Percentiles rank a stretch among this genome's conserved stretches.
phyloP scores from a whole-genome alignment of 2,797 vertebrate species.

The Crenuchus spilurus region DNA sequence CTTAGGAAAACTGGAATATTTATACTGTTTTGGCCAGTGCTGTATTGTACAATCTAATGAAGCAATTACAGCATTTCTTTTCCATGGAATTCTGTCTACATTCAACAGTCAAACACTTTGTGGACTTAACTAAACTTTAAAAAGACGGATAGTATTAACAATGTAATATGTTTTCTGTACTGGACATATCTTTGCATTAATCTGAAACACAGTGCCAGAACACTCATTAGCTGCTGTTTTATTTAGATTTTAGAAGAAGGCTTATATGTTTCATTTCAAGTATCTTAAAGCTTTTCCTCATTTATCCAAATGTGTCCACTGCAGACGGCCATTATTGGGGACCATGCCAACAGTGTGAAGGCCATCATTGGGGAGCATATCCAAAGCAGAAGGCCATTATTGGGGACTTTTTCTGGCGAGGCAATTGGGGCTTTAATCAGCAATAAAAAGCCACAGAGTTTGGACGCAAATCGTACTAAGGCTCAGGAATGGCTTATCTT shows the following conservation, averaged over 20 bases:
- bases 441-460: conserved; percentile 10
- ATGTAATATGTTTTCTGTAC: background rate
- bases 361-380: too few species aligned
- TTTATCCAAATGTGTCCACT: background rate
- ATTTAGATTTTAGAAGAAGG: background rate
- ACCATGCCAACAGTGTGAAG: too few species aligned
- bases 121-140: conserved; percentile 7
- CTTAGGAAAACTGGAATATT: too few species aligned
- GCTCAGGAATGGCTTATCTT: background rate
- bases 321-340: background rate
- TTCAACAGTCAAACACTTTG: conserved; percentile 6
- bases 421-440: conserved; percentile 16
- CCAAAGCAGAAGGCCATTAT: background rate
- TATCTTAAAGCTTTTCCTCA: background rate
- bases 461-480: background rate
- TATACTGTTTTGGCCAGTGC: background rate
- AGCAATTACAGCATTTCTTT: background rate
- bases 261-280: background rate
- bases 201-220: background rate
- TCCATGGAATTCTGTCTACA: conserved; percentile 6
- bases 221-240: background rate
- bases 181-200: conserved; percentile 1
- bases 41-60: background rate
- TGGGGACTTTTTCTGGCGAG: background rate
- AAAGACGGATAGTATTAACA: background rate